Conservation (phyloP, 2,888 invertebrate species). For the Tetranychus piercei region DNA sequence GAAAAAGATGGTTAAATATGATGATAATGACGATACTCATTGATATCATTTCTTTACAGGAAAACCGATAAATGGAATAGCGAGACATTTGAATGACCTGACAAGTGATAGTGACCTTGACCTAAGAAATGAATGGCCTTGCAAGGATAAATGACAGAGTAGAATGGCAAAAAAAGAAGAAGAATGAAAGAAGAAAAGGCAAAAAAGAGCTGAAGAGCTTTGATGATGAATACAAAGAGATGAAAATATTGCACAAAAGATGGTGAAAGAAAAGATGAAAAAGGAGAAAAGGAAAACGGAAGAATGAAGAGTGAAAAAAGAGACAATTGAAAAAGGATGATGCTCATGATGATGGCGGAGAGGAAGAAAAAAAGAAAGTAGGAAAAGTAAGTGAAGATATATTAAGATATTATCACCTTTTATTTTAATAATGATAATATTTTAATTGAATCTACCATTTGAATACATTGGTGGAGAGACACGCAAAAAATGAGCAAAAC, state of each 20-base stretch:
- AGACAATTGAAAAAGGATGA: neutral
- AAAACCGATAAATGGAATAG: no score
- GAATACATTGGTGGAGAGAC: no score
- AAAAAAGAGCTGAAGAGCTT: neutral
- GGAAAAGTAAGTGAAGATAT: neutral
- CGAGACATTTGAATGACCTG: neutral
- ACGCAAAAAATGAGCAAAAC: no score
- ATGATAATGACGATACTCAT: neutral
- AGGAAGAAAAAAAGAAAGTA: neutral
- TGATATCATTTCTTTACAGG: no score
- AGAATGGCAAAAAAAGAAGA: neutral
- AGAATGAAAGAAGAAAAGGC: neutral
- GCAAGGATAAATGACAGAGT: neutral
- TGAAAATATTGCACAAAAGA: neutral
- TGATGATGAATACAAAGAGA: neutral
- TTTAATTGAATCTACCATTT: no score
- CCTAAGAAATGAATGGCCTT: neutral
- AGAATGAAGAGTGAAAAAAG: neutral
- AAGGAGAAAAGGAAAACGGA: neutral
- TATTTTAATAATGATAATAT: no score
- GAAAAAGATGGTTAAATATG: neutral
- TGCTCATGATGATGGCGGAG: neutral
- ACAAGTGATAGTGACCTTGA: neutral
- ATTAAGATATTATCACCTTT: no score
- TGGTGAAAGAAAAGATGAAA: neutral